A percentile compares a stretch with the other conserved stretches of the same genome.
Evolutionary conservation across 2,113 vertebrate genomes (phyloP).

Genomic region (Nicator chloris): DNA sequence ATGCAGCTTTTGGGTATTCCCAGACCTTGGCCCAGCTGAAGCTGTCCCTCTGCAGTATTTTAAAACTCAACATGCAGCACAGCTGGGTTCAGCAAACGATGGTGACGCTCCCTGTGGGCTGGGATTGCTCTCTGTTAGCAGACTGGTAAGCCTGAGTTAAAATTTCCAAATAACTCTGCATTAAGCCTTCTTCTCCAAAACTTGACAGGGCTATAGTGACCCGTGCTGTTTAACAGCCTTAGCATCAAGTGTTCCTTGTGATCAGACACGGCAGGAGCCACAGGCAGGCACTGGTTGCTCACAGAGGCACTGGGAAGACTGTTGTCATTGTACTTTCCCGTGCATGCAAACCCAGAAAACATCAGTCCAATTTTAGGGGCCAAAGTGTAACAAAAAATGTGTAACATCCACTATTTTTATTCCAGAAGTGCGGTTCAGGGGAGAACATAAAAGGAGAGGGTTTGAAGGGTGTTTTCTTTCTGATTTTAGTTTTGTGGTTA

Average conservation of each 20-base stretch:
- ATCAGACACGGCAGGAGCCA: rapidly evolving
- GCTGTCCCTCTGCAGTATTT: neutral
- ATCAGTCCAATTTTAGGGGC: neutral
- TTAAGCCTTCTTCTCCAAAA: neutral
- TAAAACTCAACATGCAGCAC: neutral
- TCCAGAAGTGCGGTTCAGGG: neutral
- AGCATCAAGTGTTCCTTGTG: neutral
- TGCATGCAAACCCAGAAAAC: neutral
- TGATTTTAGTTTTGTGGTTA: neutral
- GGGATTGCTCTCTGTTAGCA: neutral
- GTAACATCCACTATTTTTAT: neutral
- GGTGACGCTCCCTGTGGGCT: neutral
- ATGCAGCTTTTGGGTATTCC: neutral
- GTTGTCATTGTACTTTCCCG: neutral
- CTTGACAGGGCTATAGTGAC: neutral
- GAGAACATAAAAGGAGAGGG: neutral
- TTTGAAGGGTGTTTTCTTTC: neutral
- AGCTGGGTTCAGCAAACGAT: neutral
- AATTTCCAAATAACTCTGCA: neutral
- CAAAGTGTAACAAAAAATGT: neutral
- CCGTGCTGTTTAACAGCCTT: neutral
- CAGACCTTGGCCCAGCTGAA: neutral
- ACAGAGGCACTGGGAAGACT: neutral
- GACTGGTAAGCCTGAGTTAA: neutral
- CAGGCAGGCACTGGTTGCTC: neutral